Base-by-base conservation (phyloP, 2,888 invertebrate species). In the Cataglyphis albicans region DNA sequence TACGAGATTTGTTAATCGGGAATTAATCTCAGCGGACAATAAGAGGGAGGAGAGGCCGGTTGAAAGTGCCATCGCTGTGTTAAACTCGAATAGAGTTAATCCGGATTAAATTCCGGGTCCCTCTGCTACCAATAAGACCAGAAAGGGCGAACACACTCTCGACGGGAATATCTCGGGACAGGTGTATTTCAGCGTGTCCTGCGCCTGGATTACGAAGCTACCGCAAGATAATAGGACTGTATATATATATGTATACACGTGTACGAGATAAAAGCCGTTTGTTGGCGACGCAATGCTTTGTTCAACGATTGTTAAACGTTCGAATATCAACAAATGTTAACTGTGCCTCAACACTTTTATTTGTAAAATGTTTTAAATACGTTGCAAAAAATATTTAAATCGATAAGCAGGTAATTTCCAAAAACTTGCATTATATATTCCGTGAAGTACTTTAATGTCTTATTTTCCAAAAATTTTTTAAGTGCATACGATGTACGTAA, bases 81-180 rank as follows among this genome's bases (percentile, higher is more conserved):
- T 84, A 73, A 84, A 55, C 78, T 64, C 75, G 81, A 80, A 80
- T 80, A 52, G 67, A 57, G 85, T 83, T 87, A 86, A 86, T 84
- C 84, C 86, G 82, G 81, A 85, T 86, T 76, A 86, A 81, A 81
- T 61, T 75, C 57, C 68, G 29, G 59, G 6, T 38, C 65, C 68
- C 73, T 73, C 80, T 70, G 81, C 61, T 48, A 67, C 63, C 75
- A 41, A 81, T 85, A 83, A 85, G 81, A 83, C 75, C 72, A 29
- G 48, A 75, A 85, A 76, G 73, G 75, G 25, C 61, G 44, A 84
- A 76, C 32, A 70, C 25, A 35, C 41, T 32, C 70, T 29, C 29
- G 29, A 52, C 12, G 65, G 65, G 52, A 52, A 25, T 74, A 85
- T 81, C 81, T 70, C 38, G 25, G 35, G 67, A 35, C 75, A 48